Evolutionary conservation across 2,113 vertebrate genomes (phyloP).

Genomic region (Ochotona curzoniae): DNA sequence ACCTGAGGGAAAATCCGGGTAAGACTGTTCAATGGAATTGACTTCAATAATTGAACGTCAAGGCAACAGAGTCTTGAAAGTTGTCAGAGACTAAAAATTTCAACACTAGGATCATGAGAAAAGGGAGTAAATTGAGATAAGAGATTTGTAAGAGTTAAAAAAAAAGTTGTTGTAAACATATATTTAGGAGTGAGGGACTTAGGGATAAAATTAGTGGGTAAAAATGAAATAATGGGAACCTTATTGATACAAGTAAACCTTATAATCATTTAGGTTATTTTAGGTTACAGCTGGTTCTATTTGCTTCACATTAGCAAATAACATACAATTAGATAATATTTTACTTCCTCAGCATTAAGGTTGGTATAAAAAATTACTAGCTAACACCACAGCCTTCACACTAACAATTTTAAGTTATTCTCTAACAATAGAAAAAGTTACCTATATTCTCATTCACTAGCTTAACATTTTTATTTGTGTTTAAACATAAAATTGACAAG

Average conservation of each 20-base stretch:
- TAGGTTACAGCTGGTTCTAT: not conserved
- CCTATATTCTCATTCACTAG: too few relatives aligned
- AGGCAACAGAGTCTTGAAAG: not conserved
- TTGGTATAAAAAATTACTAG: not conserved
- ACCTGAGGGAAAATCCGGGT: not conserved
- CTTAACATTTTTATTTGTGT: not conserved
- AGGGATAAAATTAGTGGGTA: not conserved
- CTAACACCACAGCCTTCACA: too few relatives aligned
- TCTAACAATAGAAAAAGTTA: not conserved
- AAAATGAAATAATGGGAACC: not conserved
- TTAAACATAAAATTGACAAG: not conserved
- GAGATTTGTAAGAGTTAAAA: not conserved
- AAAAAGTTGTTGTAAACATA: not conserved
- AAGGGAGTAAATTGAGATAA: not conserved
- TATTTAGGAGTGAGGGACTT: not conserved
- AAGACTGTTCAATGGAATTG: not conserved
- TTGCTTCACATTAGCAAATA: not conserved
- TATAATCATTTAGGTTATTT: not conserved
- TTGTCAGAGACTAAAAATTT: not conserved
- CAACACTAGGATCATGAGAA: not conserved
- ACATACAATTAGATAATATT: not conserved
- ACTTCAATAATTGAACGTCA: not conserved
- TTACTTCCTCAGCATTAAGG: not conserved
- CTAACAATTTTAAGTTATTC: not conserved
- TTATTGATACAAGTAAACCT: not conserved